A percentile compares a stretch with the other conserved stretches of the same genome.
Evolutionary conservation across 2,888 invertebrate genomes (phyloP).

Genomic region (Caenorhabditis angaria): DNA sequence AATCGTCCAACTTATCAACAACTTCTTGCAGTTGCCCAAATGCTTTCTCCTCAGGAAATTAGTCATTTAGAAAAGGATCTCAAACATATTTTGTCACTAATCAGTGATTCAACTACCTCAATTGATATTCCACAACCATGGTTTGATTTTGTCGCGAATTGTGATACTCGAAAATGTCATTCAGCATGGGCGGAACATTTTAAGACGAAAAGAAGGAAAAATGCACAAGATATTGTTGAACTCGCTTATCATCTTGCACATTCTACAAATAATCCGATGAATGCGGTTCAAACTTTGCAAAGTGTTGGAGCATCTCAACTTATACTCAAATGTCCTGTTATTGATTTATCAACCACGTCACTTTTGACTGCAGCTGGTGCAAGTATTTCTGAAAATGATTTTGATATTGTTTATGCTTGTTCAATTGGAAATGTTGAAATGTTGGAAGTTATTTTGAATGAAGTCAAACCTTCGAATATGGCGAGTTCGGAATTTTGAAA

Average conservation of each 20-base stretch:
- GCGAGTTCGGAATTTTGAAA: constrained; percentile 18
- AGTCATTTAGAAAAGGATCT: constrained; percentile 36
- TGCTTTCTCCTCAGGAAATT: constrained; percentile 35
- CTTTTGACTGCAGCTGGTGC: constrained; percentile 54
- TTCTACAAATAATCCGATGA: constrained; percentile 35
- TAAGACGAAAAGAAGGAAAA: constrained; percentile 52
- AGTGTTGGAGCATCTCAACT: constrained; percentile 53
- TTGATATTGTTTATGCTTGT: constrained; percentile 57
- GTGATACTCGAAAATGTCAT: constrained; percentile 43
- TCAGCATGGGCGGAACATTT: constrained; percentile 56
- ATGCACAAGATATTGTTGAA: constrained; percentile 55
- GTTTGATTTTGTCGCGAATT: constrained; percentile 34
- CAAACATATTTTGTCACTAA: constrained; percentile 11
- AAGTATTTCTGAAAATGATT: constrained; percentile 26
- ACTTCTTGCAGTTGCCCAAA: constrained; percentile 48
- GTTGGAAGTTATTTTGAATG: constrained; percentile 22
- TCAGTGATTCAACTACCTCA: constrained; percentile 9
- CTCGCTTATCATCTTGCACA: constrained; percentile 61
- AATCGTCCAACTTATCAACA: constrained; percentile 42
- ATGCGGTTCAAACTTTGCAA: constrained; percentile 41
- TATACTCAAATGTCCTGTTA: constrained; percentile 48
- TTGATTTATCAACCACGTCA: constrained; percentile 52
- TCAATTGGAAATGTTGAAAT: constrained; percentile 42
- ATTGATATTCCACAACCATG: constrained; percentile 31
- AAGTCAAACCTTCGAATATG: constrained; percentile 20